Conservation (phyloP, 2,888 invertebrate species). For the Chloroclystis v-ata region DNA sequence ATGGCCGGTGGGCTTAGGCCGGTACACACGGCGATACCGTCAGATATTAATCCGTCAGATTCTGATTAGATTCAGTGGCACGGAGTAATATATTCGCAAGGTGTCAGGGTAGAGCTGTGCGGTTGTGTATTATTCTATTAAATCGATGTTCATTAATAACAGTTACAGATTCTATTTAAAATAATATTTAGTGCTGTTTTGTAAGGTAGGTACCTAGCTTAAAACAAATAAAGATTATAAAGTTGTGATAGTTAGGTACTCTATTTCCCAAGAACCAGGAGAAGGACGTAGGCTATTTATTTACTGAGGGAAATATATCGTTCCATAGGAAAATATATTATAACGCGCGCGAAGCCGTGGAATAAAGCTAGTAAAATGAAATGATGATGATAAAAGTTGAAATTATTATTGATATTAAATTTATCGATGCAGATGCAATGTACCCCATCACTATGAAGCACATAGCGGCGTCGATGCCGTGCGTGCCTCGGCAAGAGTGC, state of each 20-base stretch:
- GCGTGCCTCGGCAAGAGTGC: constrained; percentile 65
- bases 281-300: no score
- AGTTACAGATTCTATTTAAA: neutral
- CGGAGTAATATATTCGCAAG: constrained; percentile 72
- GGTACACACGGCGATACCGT: constrained; percentile 52
- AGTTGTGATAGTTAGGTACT: no score
- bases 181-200: neutral
- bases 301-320: no score
- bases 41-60: constrained; percentile 75
- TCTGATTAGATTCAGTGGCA: constrained; percentile 75
- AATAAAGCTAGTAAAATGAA: no score
- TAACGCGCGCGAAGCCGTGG: no score
- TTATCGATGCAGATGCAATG: constrained; percentile 10
- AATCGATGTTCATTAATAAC: constrained; percentile 20
- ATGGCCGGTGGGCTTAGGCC: constrained; percentile 56
- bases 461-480: constrained; percentile 35
- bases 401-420: no score
- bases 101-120: constrained; percentile 44
- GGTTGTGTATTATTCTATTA: constrained; percentile 26
- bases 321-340: no score
- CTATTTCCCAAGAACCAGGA: no score
- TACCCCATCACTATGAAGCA: constrained; percentile 15
- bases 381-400: no score
- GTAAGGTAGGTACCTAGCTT: neutral
- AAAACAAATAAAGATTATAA: no score